These are phyloP conservation scores for Litocranius walleri DNA, from an alignment of 2,113 vertebrate genomes.

Conservation along the genomic window DNA sequence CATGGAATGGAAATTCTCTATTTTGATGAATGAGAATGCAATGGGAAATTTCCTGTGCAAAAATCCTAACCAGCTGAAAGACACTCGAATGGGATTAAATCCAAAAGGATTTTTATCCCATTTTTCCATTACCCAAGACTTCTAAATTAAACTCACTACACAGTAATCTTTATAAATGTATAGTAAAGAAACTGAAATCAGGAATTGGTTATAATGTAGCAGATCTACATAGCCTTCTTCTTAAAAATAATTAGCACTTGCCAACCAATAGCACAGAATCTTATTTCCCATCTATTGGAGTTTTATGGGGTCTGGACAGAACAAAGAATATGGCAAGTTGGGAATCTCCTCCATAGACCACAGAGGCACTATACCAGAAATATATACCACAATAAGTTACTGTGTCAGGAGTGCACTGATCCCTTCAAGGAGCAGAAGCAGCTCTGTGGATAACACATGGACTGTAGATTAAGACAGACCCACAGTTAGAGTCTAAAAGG, in stretches of 20 bases:
- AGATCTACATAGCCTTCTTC: neutral
- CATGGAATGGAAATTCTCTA: slow-evolving; percentile 59
- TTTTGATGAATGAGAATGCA: slow-evolving; percentile 46
- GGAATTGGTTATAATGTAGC: slow-evolving; percentile 6
- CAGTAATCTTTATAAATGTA: neutral
- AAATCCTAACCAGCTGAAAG: slow-evolving; percentile 32
- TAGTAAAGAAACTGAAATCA: slow-evolving; percentile 31
- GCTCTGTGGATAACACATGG: neutral
- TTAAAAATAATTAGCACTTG: neutral
- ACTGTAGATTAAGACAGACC: neutral
- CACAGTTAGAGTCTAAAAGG: neutral
- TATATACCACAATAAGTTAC: neutral
- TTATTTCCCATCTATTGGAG: neutral
- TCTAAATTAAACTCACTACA: slow-evolving; percentile 14
- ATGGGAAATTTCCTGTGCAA: slow-evolving; percentile 36
- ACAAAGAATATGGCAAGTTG: neutral
- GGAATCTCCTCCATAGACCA: neutral
- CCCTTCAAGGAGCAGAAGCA: neutral
- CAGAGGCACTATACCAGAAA: neutral
- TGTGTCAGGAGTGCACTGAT: neutral
- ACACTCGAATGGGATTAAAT: slow-evolving; percentile 36
- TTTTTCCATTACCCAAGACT: slow-evolving; percentile 8
- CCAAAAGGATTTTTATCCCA: slow-evolving; percentile 26
- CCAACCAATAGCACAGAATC: neutral
- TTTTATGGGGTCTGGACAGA: neutral